These are phyloP conservation scores for Dreissena rostriformis DNA, from an alignment of 1,140 invertebrate species.

Conservation along the genomic window DNA sequence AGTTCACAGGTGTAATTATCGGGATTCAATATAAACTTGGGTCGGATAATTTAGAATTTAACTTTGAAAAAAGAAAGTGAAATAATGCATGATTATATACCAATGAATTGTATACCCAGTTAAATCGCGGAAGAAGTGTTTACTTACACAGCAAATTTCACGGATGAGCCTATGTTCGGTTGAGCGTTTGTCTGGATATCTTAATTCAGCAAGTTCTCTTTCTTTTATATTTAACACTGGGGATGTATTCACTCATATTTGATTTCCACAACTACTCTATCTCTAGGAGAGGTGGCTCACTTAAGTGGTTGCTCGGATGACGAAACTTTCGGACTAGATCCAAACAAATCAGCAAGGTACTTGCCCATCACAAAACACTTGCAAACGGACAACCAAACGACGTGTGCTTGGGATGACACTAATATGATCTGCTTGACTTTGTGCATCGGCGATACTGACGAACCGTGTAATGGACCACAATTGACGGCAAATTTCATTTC, in stretches of 20 bases:
- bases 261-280: not conserved
- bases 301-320: not conserved
- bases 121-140: no score
- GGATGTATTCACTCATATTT: not conserved
- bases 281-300: not conserved
- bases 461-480: not conserved
- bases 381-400: not conserved
- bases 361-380: not conserved
- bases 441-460: not conserved
- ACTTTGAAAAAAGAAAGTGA: no score
- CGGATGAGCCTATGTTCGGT: no score
- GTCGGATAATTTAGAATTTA: no score
- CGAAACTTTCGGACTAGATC: not conserved
- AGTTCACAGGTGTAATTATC: no score
- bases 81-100: no score
- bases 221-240: not conserved
- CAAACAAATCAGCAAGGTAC: not conserved
- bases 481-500: not conserved
- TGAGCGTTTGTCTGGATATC: not conserved
- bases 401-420: not conserved
- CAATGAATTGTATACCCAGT: no score
- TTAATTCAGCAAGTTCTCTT: not conserved
- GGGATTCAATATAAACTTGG: no score
- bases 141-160: no score
- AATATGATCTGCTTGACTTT: not conserved